Conservation (phyloP, 2,113 vertebrate species). For the Tringa solitaria region DNA sequence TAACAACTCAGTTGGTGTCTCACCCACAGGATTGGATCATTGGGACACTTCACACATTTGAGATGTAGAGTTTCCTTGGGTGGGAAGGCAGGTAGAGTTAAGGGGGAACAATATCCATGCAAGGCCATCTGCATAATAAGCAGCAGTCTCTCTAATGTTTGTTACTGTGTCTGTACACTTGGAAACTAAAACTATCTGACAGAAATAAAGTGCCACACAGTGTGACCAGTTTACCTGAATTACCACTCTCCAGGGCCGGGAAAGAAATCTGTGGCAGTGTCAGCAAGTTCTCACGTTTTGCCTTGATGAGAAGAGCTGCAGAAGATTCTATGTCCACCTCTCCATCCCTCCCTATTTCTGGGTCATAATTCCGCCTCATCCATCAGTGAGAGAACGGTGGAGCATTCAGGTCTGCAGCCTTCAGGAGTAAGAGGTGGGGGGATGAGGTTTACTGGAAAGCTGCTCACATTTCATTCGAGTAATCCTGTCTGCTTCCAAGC, state of each 20-base stretch:
- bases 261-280: not conserved
- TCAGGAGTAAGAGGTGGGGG: not conserved
- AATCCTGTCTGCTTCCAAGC: conserved; percentile 65
- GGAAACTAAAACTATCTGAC: not conserved
- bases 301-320: not conserved
- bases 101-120: not conserved
- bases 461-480: conserved; percentile 38
- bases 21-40: not conserved
- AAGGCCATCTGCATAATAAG: not conserved
- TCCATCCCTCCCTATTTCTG: not conserved
- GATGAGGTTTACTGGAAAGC: conserved; percentile 52
- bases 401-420: not conserved
- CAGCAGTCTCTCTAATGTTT: fast-evolving
- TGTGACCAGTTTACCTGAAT: not conserved
- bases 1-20: not conserved
- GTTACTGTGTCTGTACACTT: not conserved
- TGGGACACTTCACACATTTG: fast-evolving
- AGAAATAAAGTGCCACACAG: not conserved
- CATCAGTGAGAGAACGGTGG: fast-evolving
- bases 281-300: not conserved
- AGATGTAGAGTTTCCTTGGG: fast-evolving
- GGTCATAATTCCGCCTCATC: not conserved
- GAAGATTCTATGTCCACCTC: not conserved
- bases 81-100: not conserved
- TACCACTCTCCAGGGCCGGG: not conserved